Percentiles rank a stretch among this genome's conserved stretches.
Evolutionary conservation across 2,888 invertebrate species (phyloP).

Genomic region (Dugesia japonica): DNA sequence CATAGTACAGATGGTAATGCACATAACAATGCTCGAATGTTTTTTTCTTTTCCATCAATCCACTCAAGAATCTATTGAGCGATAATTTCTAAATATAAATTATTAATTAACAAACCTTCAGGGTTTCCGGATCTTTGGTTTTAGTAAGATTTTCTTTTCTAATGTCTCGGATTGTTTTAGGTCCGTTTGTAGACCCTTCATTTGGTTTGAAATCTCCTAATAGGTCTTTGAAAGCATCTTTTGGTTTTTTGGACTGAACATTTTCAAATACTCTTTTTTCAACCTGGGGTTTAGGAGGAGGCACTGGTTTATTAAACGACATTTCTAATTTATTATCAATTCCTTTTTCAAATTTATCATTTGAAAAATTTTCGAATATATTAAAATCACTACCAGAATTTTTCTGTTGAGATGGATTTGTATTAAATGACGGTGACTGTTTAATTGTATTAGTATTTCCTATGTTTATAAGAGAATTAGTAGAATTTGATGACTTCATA

Average conservation of each 20-base stretch:
- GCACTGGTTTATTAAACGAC: background rate
- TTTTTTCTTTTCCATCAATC: slow-evolving; percentile 83
- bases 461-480: background rate
- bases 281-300: background rate
- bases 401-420: background rate
- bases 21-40: slow-evolving; percentile 80
- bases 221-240: slow-evolving; percentile 73
- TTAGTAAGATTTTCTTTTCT: slow-evolving; percentile 67
- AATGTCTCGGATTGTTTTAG: slow-evolving; percentile 75
- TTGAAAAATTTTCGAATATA: background rate
- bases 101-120: slow-evolving; percentile 56
- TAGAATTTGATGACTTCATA: background rate
- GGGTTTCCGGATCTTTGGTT: slow-evolving; percentile 76
- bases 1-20: slow-evolving; percentile 80
- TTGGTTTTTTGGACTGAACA: slow-evolving; percentile 45
- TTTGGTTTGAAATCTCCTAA: slow-evolving; percentile 54
- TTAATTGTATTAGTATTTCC: background rate
- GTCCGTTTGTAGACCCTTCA: slow-evolving; percentile 58
- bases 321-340: background rate
- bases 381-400: background rate
- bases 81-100: background rate
- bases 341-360: background rate
- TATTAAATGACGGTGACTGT: slow-evolving; percentile 14
- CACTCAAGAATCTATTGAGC: slow-evolving; percentile 47
- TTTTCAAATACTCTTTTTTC: background rate